These are phyloP conservation scores for Adelphocoris suturalis DNA, from an alignment of 2,888 invertebrate genomes.

Conservation along the genomic window DNA sequence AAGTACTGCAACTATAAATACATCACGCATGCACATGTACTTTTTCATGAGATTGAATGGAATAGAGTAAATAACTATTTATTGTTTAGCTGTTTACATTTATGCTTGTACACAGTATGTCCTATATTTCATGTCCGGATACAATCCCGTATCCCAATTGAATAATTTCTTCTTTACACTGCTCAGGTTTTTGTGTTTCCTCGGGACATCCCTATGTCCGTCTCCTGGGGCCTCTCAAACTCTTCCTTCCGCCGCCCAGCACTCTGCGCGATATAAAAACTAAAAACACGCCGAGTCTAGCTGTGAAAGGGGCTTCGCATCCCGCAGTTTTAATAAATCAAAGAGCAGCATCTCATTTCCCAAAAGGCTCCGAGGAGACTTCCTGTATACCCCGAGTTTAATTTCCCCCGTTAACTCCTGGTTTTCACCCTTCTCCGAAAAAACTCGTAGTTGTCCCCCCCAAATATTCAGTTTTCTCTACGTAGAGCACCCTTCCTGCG, in stretches of 20 bases:
- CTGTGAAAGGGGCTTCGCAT: background rate
- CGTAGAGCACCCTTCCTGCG: background rate
- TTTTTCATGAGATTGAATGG: too few species aligned
- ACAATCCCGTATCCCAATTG: too few species aligned
- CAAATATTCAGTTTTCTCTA: slow-evolving; percentile 29
- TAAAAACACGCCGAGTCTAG: background rate
- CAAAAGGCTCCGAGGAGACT: slow-evolving; percentile 57
- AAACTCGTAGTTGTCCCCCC: background rate
- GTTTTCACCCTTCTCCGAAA: background rate
- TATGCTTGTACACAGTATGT: too few species aligned
- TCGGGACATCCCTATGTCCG: background rate
- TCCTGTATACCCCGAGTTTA: slow-evolving; percentile 62
- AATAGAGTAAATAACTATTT: too few species aligned
- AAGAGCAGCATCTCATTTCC: slow-evolving; percentile 67
- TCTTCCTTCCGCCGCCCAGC: background rate
- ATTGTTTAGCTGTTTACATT: too few species aligned
- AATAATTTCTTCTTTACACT: background rate
- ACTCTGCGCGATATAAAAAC: background rate
- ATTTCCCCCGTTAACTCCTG: slow-evolving; percentile 64
- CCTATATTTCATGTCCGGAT: too few species aligned
- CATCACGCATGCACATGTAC: too few species aligned
- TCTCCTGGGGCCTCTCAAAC: background rate
- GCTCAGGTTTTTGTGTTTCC: background rate
- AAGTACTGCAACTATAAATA: too few species aligned
- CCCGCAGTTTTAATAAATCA: slow-evolving; percentile 67